Conservation (phyloP, 2,797 vertebrate genomes). For the Brotula barbata region DNA sequence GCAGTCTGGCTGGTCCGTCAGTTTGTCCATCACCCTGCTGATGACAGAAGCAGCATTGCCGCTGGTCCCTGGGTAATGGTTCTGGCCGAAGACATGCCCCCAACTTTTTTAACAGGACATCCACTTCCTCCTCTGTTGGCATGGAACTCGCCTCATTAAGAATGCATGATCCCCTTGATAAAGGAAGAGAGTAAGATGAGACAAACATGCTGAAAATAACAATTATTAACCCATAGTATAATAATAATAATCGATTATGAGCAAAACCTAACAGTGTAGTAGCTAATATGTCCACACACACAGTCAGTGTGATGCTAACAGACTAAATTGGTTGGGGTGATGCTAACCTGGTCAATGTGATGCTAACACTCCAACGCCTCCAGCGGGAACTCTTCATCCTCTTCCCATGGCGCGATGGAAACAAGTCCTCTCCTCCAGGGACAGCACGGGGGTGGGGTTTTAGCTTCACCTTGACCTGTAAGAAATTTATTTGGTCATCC, state of each 20-base stretch:
- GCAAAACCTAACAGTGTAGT: slow-evolving; percentile 15
- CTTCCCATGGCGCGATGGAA: slow-evolving; percentile 73
- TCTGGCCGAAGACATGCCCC: slow-evolving; percentile 89
- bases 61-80: slow-evolving; percentile 85
- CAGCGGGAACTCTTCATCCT: slow-evolving; percentile 89
- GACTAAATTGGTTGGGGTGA: slow-evolving; percentile 56
- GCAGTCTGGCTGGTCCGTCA: slow-evolving; percentile 91
- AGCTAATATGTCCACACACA: slow-evolving; percentile 55
- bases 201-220: neutral
- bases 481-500: neutral
- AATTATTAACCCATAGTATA: neutral
- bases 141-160: slow-evolving; percentile 52
- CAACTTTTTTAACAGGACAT: slow-evolving; percentile 83
- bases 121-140: slow-evolving; percentile 89
- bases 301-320: slow-evolving; percentile 79
- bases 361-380: slow-evolving; percentile 91
- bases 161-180: slow-evolving; percentile 51
- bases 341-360: slow-evolving; percentile 82
- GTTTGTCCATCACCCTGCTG: slow-evolving; percentile 92
- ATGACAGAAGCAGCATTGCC: slow-evolving; percentile 95
- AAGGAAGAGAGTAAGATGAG: neutral
- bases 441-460: slow-evolving; percentile 87
- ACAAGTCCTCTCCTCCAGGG: slow-evolving; percentile 78
- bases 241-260: too few relatives aligned
- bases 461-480: slow-evolving; percentile 87